Conservation (phyloP, 2,888 invertebrate species). For the Tipula unca region DNA sequence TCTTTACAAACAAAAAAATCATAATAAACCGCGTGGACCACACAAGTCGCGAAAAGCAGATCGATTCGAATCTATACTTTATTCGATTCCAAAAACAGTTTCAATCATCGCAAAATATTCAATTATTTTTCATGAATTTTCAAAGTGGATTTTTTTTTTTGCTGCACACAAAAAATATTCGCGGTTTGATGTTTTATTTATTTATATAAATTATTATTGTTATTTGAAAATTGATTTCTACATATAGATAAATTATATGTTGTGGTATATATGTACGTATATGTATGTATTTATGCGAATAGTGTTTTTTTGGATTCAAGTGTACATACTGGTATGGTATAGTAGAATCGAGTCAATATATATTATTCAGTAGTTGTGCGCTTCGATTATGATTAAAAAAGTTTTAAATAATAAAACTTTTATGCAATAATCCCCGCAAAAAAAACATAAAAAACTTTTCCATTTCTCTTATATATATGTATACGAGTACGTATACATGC, state of each 20-base stretch:
- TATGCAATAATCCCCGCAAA: neutral
- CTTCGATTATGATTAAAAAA: neutral
- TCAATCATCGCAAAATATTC: neutral
- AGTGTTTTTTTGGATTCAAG: neutral
- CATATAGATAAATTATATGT: neutral
- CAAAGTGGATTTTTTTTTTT: neutral
- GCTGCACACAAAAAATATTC: neutral
- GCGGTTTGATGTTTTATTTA: neutral
- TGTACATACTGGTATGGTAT: neutral
- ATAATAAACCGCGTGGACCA: neutral
- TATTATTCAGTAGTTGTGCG: neutral
- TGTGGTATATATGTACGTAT: no score
- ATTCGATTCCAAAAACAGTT: neutral
- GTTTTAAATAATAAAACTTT: neutral
- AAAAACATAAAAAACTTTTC: no score
- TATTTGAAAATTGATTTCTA: neutral
- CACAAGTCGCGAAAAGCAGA: neutral
- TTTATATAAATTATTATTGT: neutral
- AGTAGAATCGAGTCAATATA: neutral
- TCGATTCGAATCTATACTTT: neutral
- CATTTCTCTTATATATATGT: neutral
- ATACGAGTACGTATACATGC: neutral
- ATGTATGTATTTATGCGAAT: neutral
- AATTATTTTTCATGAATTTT: neutral
- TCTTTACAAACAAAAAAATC: neutral